These are phyloP conservation scores for Spatulosminthurus flaviceps DNA, from an alignment of 2,888 invertebrate species.

Conservation along the genomic window DNA sequence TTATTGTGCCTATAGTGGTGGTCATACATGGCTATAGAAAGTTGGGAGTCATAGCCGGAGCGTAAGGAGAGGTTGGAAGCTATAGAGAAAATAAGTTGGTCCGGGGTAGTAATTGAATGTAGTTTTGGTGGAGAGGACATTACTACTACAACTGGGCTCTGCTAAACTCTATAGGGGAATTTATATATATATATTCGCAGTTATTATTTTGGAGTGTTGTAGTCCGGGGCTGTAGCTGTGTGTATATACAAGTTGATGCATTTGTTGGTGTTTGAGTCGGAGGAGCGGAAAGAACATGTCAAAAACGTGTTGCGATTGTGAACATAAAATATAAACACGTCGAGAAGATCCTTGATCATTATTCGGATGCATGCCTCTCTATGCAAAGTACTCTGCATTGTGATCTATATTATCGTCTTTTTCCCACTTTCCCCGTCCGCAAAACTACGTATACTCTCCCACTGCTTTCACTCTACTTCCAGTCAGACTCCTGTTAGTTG, in stretches of 20 bases:
- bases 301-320: conserved; percentile 60
- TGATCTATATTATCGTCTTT: conserved; percentile 20
- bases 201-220: not conserved
- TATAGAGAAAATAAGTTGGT: conserved; percentile 1
- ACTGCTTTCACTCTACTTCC: not conserved
- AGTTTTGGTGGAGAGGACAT: conserved; percentile 15
- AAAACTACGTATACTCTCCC: not conserved
- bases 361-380: conserved; percentile 61
- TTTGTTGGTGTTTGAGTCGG: conserved; percentile 25
- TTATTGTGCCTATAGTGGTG: too few species aligned
- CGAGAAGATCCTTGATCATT: conserved; percentile 61
- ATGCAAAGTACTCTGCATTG: conserved; percentile 47
- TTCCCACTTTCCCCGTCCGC: not conserved
- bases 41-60: too few species aligned
- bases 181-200: not conserved
- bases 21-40: too few species aligned
- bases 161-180: too few species aligned
- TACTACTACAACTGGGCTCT: too few species aligned
- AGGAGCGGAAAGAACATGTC: conserved; percentile 58
- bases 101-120: conserved; percentile 7
- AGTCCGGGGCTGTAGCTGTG: too few species aligned
- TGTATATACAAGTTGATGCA: not conserved
- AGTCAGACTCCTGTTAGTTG: not conserved
- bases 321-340: conserved; percentile 62
- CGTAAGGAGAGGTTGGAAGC: too few species aligned